Base-by-base conservation (phyloP, 2,888 invertebrate genomes). In the Ligdia adustata region DNA sequence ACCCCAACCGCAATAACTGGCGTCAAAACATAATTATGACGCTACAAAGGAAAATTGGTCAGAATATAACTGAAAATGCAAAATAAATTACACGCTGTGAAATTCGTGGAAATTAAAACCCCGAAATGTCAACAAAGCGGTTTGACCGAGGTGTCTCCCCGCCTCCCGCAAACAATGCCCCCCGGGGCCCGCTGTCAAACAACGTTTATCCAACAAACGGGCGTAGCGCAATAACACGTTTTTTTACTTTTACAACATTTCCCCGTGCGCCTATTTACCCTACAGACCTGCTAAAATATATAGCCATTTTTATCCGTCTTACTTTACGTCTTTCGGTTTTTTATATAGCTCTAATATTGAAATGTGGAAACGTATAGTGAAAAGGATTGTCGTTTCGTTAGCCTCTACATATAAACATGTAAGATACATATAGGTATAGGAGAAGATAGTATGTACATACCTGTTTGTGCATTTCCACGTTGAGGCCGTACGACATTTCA, bases 391-490 rank as follows among this genome's bases (percentile, higher is more conserved):
- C 16, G 15, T 24, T 16, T 9, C 18, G 7, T 6, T 9, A n/a
- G n/a, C n/a, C 13, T 5, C 13, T 28, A 11, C 13, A 3, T 22
- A 12, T 5, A 15, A n/a, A 35, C 14, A 27, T 12, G 15, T n/a
- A 40, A 44, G 40, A 6, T 38, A 51, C 35, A 50, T 52, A 31
- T 29, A 55, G 49, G 22, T 43, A 54, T 34, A 41, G 26, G 11
- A 42, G 52, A 51, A 33, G 14, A 40, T 42, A 13, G n/a, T n/a
- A 16, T 7, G 57, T 62, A 82, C 93, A 91, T 92, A 96, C 96
- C 95, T 98, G 98, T 93, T 98, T 98, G 90, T 97, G 97, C 97
- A 98, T 97, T 92, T 98, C 98, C 82, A 97, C 97, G 91, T 98
- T 98, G 90, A 98, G 94, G 72, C 97, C 97, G 91, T 98, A 98